These are phyloP conservation scores for Pseudomugil tenellus DNA, from an alignment of 2,797 vertebrate genomes.

Conservation along the genomic window DNA sequence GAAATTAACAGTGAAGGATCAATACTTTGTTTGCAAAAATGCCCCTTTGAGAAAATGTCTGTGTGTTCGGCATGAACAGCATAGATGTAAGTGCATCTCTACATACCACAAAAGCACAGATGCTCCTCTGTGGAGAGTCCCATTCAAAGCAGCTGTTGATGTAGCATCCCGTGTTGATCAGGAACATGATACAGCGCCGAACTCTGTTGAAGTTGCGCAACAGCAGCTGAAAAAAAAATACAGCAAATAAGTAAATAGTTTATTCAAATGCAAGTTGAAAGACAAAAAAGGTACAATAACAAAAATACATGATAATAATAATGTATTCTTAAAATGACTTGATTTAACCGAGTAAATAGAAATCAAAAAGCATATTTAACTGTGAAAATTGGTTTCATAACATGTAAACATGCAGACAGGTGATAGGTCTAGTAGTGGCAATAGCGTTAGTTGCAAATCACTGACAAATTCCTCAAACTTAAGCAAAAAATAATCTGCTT, in stretches of 20 bases:
- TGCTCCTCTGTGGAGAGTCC: slow-evolving; percentile 96
- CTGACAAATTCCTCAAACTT: background rate
- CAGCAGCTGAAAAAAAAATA: slow-evolving; percentile 83
- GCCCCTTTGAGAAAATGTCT: slow-evolving; percentile 19
- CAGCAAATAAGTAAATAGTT: background rate
- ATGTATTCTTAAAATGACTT: background rate
- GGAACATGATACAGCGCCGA: slow-evolving; percentile 90
- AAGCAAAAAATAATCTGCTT: background rate
- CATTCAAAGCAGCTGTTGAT: slow-evolving; percentile 98
- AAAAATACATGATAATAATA: background rate
- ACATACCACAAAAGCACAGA: slow-evolving; percentile 96
- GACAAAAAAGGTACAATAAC: background rate
- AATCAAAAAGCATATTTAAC: background rate
- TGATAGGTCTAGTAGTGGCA: slow-evolving; percentile 6
- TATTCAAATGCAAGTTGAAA: background rate
- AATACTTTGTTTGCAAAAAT: slow-evolving; percentile 43
- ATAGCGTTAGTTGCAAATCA: background rate
- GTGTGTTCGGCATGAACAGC: background rate
- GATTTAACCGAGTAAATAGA: background rate
- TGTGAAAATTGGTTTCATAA: background rate
- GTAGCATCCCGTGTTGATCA: slow-evolving; percentile 91
- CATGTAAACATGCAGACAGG: slow-evolving; percentile 3
- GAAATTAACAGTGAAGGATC: slow-evolving; percentile 54
- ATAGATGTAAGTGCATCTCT: slow-evolving; percentile 10
- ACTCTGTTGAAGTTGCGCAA: slow-evolving; percentile 92